These are phyloP conservation scores for Cloeon dipterum DNA, from an alignment of 2,888 invertebrate genomes.

Conservation along the genomic window DNA sequence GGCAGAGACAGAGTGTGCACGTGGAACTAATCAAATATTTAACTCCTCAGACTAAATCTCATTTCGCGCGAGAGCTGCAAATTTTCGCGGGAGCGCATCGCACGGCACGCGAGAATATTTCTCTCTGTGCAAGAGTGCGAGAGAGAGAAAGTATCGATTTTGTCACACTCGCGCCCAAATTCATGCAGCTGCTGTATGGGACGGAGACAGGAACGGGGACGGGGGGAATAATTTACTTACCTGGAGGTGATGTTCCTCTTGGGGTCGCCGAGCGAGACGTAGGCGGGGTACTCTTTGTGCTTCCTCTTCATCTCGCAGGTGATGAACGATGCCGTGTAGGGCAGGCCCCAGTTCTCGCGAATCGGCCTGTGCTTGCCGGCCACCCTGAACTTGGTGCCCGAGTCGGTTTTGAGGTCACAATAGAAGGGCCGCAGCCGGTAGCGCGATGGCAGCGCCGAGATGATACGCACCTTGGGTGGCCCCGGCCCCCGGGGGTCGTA, in stretches of 20 bases:
- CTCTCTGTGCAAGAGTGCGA: too few species aligned
- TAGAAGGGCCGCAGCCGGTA: constrained; percentile 1
- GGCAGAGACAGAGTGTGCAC: too few species aligned
- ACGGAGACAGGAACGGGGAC: too few species aligned
- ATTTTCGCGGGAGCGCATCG: too few species aligned
- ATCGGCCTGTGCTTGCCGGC: not conserved
- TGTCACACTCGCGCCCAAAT: too few species aligned
- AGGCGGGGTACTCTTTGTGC: not conserved
- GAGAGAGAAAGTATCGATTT: too few species aligned
- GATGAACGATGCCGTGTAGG: constrained; percentile 3
- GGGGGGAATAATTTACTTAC: not conserved
- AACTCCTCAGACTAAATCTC: too few species aligned
- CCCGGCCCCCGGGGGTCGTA: constrained; percentile 2
- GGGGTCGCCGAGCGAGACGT: not conserved
- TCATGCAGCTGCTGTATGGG: too few species aligned
- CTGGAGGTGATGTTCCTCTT: not conserved
- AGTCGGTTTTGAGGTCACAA: not conserved
- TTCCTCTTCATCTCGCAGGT: constrained; percentile 2
- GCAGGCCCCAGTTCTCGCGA: constrained; percentile 4
- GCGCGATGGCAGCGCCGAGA: constrained; percentile 1
- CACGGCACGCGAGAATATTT: too few species aligned
- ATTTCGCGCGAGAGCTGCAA: too few species aligned
- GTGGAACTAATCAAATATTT: too few species aligned
- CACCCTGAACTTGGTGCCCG: not conserved
- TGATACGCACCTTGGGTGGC: not conserved